Base-by-base conservation (phyloP, 2,113 vertebrate genomes). In the Caretta caretta region DNA sequence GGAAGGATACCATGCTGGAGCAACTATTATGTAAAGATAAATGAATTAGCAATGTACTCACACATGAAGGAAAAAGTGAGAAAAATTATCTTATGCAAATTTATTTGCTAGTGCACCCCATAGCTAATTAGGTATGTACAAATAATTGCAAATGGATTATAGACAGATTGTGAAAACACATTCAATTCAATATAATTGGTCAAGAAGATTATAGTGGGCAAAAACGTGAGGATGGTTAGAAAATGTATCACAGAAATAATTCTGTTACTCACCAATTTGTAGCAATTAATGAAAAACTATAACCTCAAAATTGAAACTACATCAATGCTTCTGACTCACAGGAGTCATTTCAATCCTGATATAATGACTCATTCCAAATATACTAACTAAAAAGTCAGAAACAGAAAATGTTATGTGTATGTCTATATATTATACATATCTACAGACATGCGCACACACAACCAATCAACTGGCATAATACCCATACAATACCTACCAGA, bases 291-390 rank as follows among this genome's bases (percentile, higher is more conserved):
- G 42, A 42, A 76, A 76, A 46, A 76, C n/a, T 46, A 46, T 86
- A 90, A 86, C 10, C 12, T 49, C 5, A 86, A 92, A 92, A 90
- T 86, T 78, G 72, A 87, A 89, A 83, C 38, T 83, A 56, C 29
- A 87, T 19, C 35, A 83, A 31, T 82, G 27, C 53, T 35, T 85
- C n/a, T 38, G 29, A 49, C 31, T 83, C 14, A 48, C 27, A 50
- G 72, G 82, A 89, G 49, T 56, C 29, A 76, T 24, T 20, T 72
- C 49, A 90, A 92, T 10, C 57, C 6, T 93, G 35, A n/a, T 46
- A 82, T 87, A 48, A 92, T 69, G 25, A 88, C 14, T 85, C 62
- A 90, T 90, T 90, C 86, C 56, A 90, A 93, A 82, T 46, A 76
- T 46, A 76, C 4, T 57, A 75, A 79, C 29, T 84, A 84, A 31